Conservation (phyloP, 2,888 invertebrate species). For the Hyalella azteca region DNA sequence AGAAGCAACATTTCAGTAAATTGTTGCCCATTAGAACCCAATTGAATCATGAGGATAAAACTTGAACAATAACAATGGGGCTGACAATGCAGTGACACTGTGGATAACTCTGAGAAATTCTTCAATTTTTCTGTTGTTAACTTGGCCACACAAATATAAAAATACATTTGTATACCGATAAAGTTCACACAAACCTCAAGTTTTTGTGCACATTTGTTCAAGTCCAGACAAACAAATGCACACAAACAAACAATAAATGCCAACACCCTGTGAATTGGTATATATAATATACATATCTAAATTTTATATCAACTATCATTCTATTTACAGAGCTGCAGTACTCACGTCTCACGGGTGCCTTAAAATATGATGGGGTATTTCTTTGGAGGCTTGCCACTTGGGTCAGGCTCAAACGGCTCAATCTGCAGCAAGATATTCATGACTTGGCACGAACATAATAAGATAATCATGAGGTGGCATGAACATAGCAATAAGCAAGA, state of each 20-base stretch:
- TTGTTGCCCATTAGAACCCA: neutral
- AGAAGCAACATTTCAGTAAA: no score
- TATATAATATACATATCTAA: neutral
- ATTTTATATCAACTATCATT: neutral
- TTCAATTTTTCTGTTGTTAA: no score
- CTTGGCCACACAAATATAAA: no score
- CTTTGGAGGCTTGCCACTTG: constrained; percentile 50
- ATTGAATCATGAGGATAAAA: neutral
- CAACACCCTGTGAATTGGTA: no score
- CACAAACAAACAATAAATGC: no score
- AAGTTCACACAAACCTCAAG: no score
- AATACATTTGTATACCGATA: no score
- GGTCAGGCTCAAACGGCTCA: constrained; percentile 52
- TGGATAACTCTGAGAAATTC: no score
- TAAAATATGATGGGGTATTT: constrained; percentile 58
- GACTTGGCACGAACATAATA: neutral
- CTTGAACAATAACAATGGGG: no score
- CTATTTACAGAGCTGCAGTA: neutral
- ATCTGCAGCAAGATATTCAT: constrained; percentile 41
- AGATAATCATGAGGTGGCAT: neutral
- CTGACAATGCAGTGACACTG: no score
- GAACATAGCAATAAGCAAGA: neutral
- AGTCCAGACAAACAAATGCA: no score
- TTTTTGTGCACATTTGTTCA: no score
- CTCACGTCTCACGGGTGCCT: constrained; percentile 58